These are phyloP conservation scores for Sebastes miniatus DNA, from an alignment of 2,797 vertebrate genomes.

Conservation along the genomic window DNA sequence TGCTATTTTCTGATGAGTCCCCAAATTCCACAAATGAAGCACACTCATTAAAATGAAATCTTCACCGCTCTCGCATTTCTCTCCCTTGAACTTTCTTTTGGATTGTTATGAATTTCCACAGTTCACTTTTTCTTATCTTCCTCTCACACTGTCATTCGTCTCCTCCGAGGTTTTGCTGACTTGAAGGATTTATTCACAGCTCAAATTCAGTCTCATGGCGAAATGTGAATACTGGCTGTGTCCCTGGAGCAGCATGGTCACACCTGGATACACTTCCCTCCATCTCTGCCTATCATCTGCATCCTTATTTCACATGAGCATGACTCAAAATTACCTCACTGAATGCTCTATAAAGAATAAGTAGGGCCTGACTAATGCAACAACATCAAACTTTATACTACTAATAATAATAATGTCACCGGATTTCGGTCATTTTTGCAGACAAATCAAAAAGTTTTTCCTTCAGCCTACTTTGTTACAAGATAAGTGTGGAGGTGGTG, in stretches of 20 bases:
- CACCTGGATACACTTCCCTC: constrained; percentile 35
- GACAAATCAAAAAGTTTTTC: not conserved
- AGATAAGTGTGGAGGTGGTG: constrained; percentile 10
- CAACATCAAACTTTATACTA: not conserved
- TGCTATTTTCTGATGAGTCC: not conserved
- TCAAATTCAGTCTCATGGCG: constrained; percentile 45
- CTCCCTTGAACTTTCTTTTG: not conserved
- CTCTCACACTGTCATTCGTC: constrained; percentile 33
- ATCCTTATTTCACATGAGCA: not conserved
- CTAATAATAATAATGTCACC: not conserved
- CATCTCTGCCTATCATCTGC: constrained; percentile 5
- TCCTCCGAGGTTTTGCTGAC: constrained; percentile 36
- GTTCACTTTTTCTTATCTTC: constrained; percentile 12
- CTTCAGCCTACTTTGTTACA: not conserved
- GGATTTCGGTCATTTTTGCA: not conserved
- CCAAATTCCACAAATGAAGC: constrained; percentile 4
- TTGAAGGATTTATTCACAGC: constrained; percentile 46
- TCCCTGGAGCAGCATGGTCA: constrained; percentile 38
- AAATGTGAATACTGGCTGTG: constrained; percentile 42
- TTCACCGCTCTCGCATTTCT: not conserved
- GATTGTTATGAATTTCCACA: constrained; percentile 19
- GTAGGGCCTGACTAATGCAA: not conserved
- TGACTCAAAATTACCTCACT: not conserved
- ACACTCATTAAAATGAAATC: constrained; percentile 24
- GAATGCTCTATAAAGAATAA: not conserved